Conservation (phyloP, 2,888 invertebrate species). For the Stratiomys singularior region DNA sequence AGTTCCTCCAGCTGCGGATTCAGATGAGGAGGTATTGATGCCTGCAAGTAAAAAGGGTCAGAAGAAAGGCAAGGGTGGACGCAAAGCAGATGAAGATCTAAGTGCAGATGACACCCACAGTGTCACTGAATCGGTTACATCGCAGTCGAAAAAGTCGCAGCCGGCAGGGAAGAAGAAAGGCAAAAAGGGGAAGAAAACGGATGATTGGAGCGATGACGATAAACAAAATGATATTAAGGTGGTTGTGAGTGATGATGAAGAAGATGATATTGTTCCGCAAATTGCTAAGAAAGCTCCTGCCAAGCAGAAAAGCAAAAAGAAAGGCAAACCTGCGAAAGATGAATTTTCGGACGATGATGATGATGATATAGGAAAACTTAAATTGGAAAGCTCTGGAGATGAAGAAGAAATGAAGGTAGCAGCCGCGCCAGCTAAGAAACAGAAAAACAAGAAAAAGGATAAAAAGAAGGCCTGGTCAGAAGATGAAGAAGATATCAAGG, state of each 20-base stretch:
- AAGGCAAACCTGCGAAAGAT: constrained; percentile 63
- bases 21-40: constrained; percentile 64
- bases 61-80: constrained; percentile 57
- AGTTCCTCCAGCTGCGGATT: constrained; percentile 52
- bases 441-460: constrained; percentile 59
- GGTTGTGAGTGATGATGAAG: constrained; percentile 50
- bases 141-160: constrained; percentile 39
- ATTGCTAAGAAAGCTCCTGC: constrained; percentile 45
- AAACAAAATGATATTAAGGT: constrained; percentile 51
- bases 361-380: constrained; percentile 55
- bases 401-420: constrained; percentile 57
- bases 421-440: constrained; percentile 60
- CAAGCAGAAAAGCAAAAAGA: constrained; percentile 52
- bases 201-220: constrained; percentile 67
- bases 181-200: constrained; percentile 68
- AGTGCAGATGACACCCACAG: constrained; percentile 51
- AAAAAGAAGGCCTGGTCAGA: constrained; percentile 33
- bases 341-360: constrained; percentile 58
- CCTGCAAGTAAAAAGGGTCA: constrained; percentile 50
- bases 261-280: constrained; percentile 33
- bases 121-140: constrained; percentile 21
- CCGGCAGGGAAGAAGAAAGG: constrained; percentile 54
- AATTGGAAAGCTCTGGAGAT: constrained; percentile 56
- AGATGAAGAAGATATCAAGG: constrained; percentile 57
- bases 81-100: constrained; percentile 51